Evolutionary conservation across 2,888 invertebrate species (phyloP).

Genomic region (Nomada flava): DNA sequence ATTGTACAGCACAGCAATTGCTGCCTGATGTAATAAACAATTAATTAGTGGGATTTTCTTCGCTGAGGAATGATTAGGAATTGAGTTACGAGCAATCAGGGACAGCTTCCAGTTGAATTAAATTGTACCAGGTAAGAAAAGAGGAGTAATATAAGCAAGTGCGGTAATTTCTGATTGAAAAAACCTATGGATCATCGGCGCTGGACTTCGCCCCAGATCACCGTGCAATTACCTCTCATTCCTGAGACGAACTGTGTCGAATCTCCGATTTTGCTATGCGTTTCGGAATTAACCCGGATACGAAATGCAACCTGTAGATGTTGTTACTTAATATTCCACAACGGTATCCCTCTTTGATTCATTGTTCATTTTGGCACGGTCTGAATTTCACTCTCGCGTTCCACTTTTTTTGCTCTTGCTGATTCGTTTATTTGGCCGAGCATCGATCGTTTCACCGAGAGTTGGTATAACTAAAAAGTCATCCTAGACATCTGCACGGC

Average conservation of each 20-base stretch:
- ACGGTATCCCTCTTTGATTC: not conserved
- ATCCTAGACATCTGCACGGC: not conserved
- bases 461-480: not conserved
- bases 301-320: slow-evolving; percentile 19
- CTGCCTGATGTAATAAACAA: no score
- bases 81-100: no score
- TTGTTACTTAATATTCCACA: slow-evolving; percentile 28
- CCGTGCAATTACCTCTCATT: not conserved
- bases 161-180: not conserved
- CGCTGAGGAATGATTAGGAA: no score
- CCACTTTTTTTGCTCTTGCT: slow-evolving; percentile 18
- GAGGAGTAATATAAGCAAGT: not conserved
- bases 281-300: slow-evolving; percentile 40
- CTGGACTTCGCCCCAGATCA: not conserved
- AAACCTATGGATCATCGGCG: not conserved
- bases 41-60: no score
- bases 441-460: not conserved
- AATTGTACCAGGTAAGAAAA: not conserved
- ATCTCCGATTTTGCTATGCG: not conserved
- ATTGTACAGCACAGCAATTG: no score
- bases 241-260: not conserved
- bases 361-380: slow-evolving; percentile 17
- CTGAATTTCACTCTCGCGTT: slow-evolving; percentile 50
- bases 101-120: no score
- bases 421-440: not conserved